Evolutionary conservation across 2,888 invertebrate species (phyloP).

Genomic region (Melanargia galathea): DNA sequence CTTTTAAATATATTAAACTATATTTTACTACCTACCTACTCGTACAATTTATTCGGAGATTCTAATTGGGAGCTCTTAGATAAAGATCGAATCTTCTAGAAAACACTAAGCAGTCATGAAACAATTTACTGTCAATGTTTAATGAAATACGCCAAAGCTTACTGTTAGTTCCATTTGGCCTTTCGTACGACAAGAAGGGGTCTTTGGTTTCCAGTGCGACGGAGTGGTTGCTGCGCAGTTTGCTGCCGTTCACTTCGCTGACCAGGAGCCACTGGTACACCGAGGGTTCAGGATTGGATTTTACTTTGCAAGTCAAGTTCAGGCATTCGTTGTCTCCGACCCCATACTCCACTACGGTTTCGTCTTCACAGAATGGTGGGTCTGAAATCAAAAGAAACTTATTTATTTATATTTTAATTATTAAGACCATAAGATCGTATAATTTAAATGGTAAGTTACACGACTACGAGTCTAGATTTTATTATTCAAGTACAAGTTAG

Average conservation of each 20-base stretch:
- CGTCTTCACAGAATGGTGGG: constrained; percentile 65
- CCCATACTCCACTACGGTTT: constrained; percentile 60
- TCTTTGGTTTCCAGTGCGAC: constrained; percentile 56
- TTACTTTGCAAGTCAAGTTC: constrained; percentile 67
- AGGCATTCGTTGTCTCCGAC: constrained; percentile 62
- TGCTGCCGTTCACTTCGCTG: constrained; percentile 54
- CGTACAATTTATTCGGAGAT: too few relatives aligned
- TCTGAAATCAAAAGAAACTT: constrained; percentile 47
- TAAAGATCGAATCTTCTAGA: neutral
- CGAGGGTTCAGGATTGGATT: constrained; percentile 59
- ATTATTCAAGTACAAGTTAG: too few relatives aligned
- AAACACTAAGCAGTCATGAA: too few relatives aligned
- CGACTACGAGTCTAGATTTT: too few relatives aligned
- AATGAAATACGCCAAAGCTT: constrained; percentile 41
- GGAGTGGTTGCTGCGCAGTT: constrained; percentile 48
- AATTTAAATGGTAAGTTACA: too few relatives aligned
- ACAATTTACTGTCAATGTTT: too few relatives aligned
- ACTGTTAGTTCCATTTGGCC: constrained; percentile 66
- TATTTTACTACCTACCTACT: too few relatives aligned
- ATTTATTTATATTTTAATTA: neutral
- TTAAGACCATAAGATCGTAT: too few relatives aligned
- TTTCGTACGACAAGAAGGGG: constrained; percentile 54
- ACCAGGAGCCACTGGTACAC: constrained; percentile 67
- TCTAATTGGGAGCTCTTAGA: neutral
- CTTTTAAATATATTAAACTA: too few relatives aligned